phyloP scores from a whole-genome alignment of 2,113 vertebrate genomes.

The Gadus chalcogrammus region DNA sequence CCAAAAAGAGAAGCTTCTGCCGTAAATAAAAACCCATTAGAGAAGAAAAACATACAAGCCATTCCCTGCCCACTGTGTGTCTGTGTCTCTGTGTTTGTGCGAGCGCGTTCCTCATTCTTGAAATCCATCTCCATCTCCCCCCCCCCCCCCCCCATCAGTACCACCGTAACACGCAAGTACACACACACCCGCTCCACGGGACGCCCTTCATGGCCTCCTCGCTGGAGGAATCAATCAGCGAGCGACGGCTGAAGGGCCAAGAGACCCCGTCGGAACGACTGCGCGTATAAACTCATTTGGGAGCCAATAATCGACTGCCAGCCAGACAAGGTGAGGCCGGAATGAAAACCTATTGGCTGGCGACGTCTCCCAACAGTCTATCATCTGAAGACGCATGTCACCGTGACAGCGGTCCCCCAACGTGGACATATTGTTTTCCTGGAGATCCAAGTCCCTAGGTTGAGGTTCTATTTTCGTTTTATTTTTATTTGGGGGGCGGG shows the following conservation, averaged over 20 bases:
- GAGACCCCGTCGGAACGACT: slow-evolving; percentile 12
- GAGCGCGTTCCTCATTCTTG: too few relatives aligned
- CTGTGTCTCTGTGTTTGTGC: too few relatives aligned
- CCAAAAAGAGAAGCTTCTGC: too few relatives aligned
- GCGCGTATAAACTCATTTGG: slow-evolving; percentile 10
- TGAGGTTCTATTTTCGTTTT: not conserved
- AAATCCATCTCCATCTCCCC: not conserved
- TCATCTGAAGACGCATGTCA: slow-evolving; percentile 28
- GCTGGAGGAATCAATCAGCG: slow-evolving; percentile 41
- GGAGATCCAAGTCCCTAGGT: slow-evolving; percentile 3
- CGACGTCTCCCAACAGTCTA: slow-evolving; percentile 29
- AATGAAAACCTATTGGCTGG: slow-evolving; percentile 45
- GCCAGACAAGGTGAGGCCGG: slow-evolving; percentile 35
- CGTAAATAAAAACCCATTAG: too few relatives aligned
- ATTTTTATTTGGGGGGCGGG: not conserved
- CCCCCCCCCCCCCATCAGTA: not conserved
- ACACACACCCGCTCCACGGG: slow-evolving; percentile 12
- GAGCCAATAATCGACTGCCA: slow-evolving; percentile 20
- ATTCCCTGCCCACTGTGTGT: too few relatives aligned
- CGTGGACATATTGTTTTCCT: slow-evolving; percentile 31
- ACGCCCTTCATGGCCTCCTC: slow-evolving; percentile 29
- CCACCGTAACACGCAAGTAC: not conserved
- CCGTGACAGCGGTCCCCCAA: not conserved
- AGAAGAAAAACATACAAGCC: too few relatives aligned
- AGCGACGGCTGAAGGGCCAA: slow-evolving; percentile 14